phyloP scores from a whole-genome alignment of 2,888 invertebrate genomes.

The Melanostoma scalare region DNA sequence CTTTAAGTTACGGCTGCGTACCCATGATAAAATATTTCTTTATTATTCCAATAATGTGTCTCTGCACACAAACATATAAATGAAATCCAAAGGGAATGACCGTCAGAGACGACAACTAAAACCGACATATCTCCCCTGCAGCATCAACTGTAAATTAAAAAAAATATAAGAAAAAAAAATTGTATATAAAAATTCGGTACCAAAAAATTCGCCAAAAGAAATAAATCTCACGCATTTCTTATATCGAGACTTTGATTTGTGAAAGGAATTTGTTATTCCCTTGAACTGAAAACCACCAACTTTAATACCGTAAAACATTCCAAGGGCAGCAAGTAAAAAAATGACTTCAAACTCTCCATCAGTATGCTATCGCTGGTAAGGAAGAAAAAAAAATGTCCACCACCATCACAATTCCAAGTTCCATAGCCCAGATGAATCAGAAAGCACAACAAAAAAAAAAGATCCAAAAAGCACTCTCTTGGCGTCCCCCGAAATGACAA shows the following conservation, averaged over 20 bases:
- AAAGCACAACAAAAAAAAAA: slow-evolving; percentile 24
- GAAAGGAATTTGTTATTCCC: slow-evolving; percentile 71
- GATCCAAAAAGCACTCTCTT: background rate
- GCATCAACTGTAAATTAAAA: slow-evolving; percentile 70
- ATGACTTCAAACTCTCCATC: slow-evolving; percentile 31
- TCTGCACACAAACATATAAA: slow-evolving; percentile 1
- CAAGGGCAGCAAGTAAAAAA: slow-evolving; percentile 60
- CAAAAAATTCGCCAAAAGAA: slow-evolving; percentile 65
- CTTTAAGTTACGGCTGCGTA: slow-evolving; percentile 47
- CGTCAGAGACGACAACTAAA: slow-evolving; percentile 64
- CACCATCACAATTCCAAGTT: slow-evolving; percentile 18
- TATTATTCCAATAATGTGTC: slow-evolving; percentile 71
- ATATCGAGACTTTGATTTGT: slow-evolving; percentile 73
- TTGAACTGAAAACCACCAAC: slow-evolving; percentile 59
- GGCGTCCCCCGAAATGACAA: slow-evolving; percentile 58
- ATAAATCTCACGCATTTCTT: slow-evolving; percentile 73
- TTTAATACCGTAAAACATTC: slow-evolving; percentile 68
- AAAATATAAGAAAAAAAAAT: slow-evolving; percentile 1
- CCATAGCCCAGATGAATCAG: slow-evolving; percentile 29
- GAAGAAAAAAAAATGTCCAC: slow-evolving; percentile 37
- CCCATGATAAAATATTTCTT: slow-evolving; percentile 74
- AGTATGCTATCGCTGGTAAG: slow-evolving; percentile 7
- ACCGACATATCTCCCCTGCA: slow-evolving; percentile 61
- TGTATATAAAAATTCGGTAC: slow-evolving; percentile 16
- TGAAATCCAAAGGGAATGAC: slow-evolving; percentile 61